Evolutionary conservation across 1,140 invertebrate species (phyloP).

Genomic region (Paracyclopina nana): DNA sequence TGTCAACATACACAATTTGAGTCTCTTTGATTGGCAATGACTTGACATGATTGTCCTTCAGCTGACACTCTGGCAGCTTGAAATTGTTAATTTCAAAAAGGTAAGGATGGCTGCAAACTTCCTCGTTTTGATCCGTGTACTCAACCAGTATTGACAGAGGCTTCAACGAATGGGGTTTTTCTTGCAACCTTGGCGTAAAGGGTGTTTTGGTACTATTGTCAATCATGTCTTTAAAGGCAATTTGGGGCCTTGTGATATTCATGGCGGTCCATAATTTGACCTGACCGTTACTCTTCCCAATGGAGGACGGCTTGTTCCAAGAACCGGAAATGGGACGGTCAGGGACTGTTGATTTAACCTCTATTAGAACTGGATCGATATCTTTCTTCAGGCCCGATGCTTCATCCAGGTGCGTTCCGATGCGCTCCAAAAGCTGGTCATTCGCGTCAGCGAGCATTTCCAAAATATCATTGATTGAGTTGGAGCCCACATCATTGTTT

Average conservation of each 20-base stretch:
- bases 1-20: slow-evolving; percentile 44
- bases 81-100: slow-evolving; percentile 28
- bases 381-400: slow-evolving; percentile 41
- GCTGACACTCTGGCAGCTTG: slow-evolving; percentile 30
- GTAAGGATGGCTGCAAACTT: slow-evolving; percentile 19
- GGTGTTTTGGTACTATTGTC: slow-evolving; percentile 32
- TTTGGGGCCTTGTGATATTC: slow-evolving; percentile 57
- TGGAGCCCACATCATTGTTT: slow-evolving; percentile 24
- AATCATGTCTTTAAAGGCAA: slow-evolving; percentile 29
- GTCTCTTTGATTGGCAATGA: slow-evolving; percentile 37
- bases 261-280: slow-evolving; percentile 40
- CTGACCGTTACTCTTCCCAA: background rate
- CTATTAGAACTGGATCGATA: slow-evolving; percentile 29
- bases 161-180: slow-evolving; percentile 68
- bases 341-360: slow-evolving; percentile 21
- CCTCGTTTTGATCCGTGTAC: slow-evolving; percentile 35
- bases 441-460: slow-evolving; percentile 29
- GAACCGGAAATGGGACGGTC: slow-evolving; percentile 28
- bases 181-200: slow-evolving; percentile 60
- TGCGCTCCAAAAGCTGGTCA: slow-evolving; percentile 29
- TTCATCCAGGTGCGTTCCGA: slow-evolving; percentile 40
- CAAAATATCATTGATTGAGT: slow-evolving; percentile 25
- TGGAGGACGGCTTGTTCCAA: slow-evolving; percentile 31
- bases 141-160: slow-evolving; percentile 49
- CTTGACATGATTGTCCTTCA: slow-evolving; percentile 27